Base-by-base conservation (phyloP, 2,888 invertebrate species). In the Pyralis farinalis region DNA sequence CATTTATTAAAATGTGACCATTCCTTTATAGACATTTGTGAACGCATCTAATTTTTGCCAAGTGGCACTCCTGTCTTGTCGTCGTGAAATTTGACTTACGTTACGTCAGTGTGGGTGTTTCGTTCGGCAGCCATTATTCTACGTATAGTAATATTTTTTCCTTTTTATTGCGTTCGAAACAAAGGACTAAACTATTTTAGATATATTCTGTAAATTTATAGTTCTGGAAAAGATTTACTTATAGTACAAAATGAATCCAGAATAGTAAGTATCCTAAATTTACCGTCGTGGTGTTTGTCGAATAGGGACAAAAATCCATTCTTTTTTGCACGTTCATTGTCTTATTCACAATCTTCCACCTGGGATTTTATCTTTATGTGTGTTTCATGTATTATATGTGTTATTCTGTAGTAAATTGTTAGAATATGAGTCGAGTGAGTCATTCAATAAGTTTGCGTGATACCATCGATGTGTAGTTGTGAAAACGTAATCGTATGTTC, bases 231-330 rank as follows among this genome's bases (percentile, higher is more conserved):
- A 66, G 73, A 71, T 63, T 74, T 67, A 70, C 66, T 71, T 73
- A 79, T 71, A 82, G 77, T 86, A 79, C 81, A 81, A 87, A 71
- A 94, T 95, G 94, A 94, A 94, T 92, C 94, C 94, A 67, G 94
- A 95, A 92, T 95, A 94, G 94, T 95, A 89, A 94, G 94, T 93
- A 91, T 83, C 72, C 75, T 71, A 74, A 55, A 51, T 59, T 42
- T 68, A 59, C 55, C 52, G 62, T 68, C 59, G 59, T 67, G 63
- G 63, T 70, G 68, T 58, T 57, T 65, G 75, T 73, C 70, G 76
- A 80, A 78, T 77, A 75, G 78, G 76, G 74, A 74, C 72, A 58
- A 66, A 71, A 70, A 68, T 65, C 65, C 59, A 48, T 63, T 66
- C 57, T 65, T 71, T 81, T 81, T 78, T 77, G 76, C 76, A 66